These are phyloP conservation scores for Watsonalla binaria DNA, from an alignment of 2,888 invertebrate species.

Conservation along the genomic window DNA sequence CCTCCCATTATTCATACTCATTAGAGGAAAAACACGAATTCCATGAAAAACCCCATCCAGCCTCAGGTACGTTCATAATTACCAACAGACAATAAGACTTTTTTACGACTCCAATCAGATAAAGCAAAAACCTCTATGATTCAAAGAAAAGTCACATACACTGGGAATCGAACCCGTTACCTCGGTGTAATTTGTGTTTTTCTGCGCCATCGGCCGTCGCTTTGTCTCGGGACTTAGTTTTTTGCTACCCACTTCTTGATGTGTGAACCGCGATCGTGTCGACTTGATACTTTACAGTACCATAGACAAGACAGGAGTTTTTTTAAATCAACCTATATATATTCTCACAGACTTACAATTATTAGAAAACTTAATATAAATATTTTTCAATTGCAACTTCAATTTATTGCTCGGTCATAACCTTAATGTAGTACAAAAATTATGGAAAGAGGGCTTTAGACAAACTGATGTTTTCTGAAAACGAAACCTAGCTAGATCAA, in stretches of 20 bases:
- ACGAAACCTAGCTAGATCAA: no score
- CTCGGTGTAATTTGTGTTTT: conserved; percentile 67
- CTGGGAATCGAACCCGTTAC: conserved; percentile 64
- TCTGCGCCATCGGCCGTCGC: conserved; percentile 46
- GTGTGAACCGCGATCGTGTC: conserved; percentile 17
- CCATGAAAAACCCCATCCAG: neutral
- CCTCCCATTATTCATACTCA: no score
- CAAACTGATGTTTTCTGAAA: no score
- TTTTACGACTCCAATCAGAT: conserved; percentile 27
- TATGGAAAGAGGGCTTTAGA: no score
- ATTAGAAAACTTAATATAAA: no score
- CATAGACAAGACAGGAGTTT: neutral
- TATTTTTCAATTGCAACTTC: no score
- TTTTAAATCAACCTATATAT: neutral
- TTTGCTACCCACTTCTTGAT: conserved; percentile 48
- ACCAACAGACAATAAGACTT: neutral
- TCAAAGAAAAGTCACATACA: conserved; percentile 55
- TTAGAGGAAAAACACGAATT: neutral
- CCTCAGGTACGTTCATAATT: neutral
- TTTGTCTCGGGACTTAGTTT: conserved; percentile 56
- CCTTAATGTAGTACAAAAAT: no score
- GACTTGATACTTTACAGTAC: conserved; percentile 36
- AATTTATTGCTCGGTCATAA: no score
- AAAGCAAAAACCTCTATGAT: conserved; percentile 35
- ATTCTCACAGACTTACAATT: no score